Base-by-base conservation (phyloP, 2,797 vertebrate genomes). In the Sebastes umbrosus region DNA sequence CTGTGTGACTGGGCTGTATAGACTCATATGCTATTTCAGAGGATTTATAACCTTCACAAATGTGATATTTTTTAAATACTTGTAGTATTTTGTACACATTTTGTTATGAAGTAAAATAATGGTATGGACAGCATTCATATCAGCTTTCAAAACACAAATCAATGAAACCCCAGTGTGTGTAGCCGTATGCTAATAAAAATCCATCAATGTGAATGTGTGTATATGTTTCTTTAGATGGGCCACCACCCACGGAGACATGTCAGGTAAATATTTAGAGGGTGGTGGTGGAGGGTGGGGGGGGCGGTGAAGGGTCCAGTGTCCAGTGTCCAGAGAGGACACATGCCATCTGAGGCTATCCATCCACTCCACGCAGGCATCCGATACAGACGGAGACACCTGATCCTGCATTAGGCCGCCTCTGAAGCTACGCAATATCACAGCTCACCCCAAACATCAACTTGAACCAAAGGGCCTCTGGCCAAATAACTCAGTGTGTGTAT, bases 231-330 rank as follows among this genome's bases (percentile, higher is more conserved):
- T 90, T 90, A 84, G 93, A 92, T 87, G 84, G 80, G 72, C 77
- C 79, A 82, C 96, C 96, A 95, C 96, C 96, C 96, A 96, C 88
- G 83, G 90, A 91, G 95, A 92, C 82, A 7, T 87, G 92, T 95
- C 93, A 94, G 92, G 94, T 95, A 95, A 94, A 95, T 93, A 94
- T 94, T 95, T 93, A 90, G 88, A 75, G 92, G 86, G 85, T 67
- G 55, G 31, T 32, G 36, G 50, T 13, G 13, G 36, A 39, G 34
- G 36, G 4, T 39, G 12, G 36, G 36, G 13, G 25, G 43, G 65
- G 36, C 8, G 13, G 62, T 84, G 90, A 91, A 92, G 93, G 93
- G 93, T 93, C 92, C 91, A 88, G 90, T 90, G 88, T 89, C 87
- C 91, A 93, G 81, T 90, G 88, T 89, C 87, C 91, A 93, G 81